A percentile compares a stretch with the other conserved stretches of the same genome.
Conservation (phyloP, 1,140 invertebrate species). For the Homalodisca vitripennis region DNA sequence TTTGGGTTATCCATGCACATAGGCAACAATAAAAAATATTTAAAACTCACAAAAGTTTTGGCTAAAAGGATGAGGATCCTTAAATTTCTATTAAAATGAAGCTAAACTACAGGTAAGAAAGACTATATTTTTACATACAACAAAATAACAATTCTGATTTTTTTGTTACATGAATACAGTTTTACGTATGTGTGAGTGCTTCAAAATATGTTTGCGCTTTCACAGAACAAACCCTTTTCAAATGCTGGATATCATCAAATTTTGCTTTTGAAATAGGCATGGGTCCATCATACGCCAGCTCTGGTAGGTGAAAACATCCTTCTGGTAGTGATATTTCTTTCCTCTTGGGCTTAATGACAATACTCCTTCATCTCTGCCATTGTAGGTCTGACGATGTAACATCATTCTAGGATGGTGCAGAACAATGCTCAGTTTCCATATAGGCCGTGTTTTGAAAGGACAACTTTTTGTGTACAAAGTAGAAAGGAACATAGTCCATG, state of each 20-base stretch:
- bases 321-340: slow-evolving; percentile 19
- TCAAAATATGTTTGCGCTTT: slow-evolving; percentile 29
- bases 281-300: neutral
- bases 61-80: slow-evolving; percentile 24
- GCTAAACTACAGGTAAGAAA: neutral
- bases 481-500: slow-evolving; percentile 28
- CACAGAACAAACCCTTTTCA: slow-evolving; percentile 25
- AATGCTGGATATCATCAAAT: slow-evolving; percentile 24
- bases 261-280: slow-evolving; percentile 21
- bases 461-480: slow-evolving; percentile 16
- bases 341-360: slow-evolving; percentile 24
- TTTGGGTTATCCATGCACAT: too few relatives aligned
- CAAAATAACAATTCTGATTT: neutral
- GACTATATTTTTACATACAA: neutral
- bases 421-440: slow-evolving; percentile 20
- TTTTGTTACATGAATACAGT: neutral
- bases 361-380: slow-evolving; percentile 28
- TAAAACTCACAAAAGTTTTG: slow-evolving; percentile 7
- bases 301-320: slow-evolving; percentile 21
- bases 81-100: neutral
- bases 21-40: too few relatives aligned
- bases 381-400: slow-evolving; percentile 21
- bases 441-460: slow-evolving; percentile 17
- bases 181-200: neutral
- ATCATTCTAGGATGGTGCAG: slow-evolving; percentile 24